Evolutionary conservation across 1,140 invertebrate genomes (phyloP), one percentile per base, ranked within the genome.

Genomic region (Chionoecetes opilio): DNA sequence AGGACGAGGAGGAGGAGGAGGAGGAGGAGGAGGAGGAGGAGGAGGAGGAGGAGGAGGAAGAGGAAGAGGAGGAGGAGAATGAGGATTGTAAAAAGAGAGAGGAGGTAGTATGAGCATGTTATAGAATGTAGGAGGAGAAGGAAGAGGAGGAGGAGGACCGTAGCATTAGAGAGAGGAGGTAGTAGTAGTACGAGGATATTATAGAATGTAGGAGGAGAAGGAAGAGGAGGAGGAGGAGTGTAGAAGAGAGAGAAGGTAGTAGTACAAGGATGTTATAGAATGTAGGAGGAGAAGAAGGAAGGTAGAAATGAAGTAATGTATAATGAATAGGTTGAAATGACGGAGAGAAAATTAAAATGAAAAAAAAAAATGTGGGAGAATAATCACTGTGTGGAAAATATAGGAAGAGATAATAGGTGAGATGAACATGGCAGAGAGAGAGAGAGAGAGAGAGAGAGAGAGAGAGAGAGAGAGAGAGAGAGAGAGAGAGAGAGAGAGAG

Each of bases 381-480:
- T 8, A 26, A 8, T 5, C 5, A 84, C 5, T 5, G 82, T 6
- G 26, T 5, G 5, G 82, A 34, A 34, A 26, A 8, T 5, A 34
- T 5, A 34, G 32, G 82, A 34, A 84, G n/a, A 26, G 26, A 34
- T 5, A 8, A 34, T 8, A 84, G 82, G 82, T 5, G 82, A n/a
- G 41, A 14, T 46, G 14, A 14, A 46, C 5, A n/a, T 75, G 63
- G 21, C 3, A 75, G 63, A 75, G 63, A 75, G 63, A 75, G 63
- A 75, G 63, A 75, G 63, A 75, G 63, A 75, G 63, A 75, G 63
- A 75, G 63, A 75, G 63, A 75, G 21, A 75, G 63, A 75, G 63
- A 75, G 63, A 75, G 63, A 75, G 63, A 75, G 63, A 75, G 63
- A 75, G 63, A 75, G 63, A 75, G 63, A 75, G 63, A 75, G 63